Percentiles rank a stretch among this genome's conserved stretches.
Evolutionary conservation across 2,888 invertebrate species (phyloP).

Genomic region (Andrena trimmerana): DNA sequence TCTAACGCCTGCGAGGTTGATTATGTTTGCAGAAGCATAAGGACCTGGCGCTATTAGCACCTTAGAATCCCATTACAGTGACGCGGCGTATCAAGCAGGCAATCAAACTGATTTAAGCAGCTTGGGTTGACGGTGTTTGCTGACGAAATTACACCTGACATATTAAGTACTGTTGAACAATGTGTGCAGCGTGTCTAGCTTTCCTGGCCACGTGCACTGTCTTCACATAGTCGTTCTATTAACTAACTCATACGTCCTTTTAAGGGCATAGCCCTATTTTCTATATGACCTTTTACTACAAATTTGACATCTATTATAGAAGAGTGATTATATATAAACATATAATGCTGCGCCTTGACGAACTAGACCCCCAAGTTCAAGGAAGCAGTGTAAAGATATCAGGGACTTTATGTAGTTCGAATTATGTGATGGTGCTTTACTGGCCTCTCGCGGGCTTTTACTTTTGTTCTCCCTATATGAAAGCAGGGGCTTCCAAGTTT

Average conservation of each 20-base stretch:
- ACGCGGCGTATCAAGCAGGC: conserved; percentile 49
- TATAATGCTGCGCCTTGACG: too few relatives aligned
- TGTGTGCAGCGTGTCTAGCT: neutral
- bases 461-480: too few relatives aligned
- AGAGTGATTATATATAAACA: too few relatives aligned
- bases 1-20: conserved; percentile 34
- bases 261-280: too few relatives aligned
- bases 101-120: conserved; percentile 63
- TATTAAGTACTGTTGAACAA: conserved; percentile 55
- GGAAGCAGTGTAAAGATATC: too few relatives aligned
- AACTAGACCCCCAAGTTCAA: too few relatives aligned
- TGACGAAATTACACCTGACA: conserved; percentile 55
- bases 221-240: neutral
- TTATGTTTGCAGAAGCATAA: conserved; percentile 61
- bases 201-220: conserved; percentile 8
- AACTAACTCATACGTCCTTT: neutral
- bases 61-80: conserved; percentile 58
- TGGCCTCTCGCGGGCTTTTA: too few relatives aligned
- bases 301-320: too few relatives aligned
- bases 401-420: too few relatives aligned
- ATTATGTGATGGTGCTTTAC: too few relatives aligned
- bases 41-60: conserved; percentile 55
- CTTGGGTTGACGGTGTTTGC: conserved; percentile 41
- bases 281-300: too few relatives aligned
- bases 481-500: too few relatives aligned